Conservation (phyloP, 2,797 vertebrate species). For the Podargus strigoides region DNA sequence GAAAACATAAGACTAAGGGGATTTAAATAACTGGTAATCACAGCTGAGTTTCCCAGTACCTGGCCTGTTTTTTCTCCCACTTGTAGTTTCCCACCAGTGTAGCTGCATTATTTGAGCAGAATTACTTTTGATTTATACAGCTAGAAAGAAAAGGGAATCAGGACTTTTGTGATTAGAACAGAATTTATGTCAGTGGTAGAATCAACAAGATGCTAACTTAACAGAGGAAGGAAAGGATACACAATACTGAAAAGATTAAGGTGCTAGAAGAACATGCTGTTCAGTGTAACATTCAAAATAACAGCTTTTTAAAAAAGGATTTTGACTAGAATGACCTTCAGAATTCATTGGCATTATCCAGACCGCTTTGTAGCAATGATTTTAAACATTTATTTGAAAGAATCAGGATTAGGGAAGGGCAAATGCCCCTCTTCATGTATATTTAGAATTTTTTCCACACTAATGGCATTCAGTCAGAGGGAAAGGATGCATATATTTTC, state of each 20-base stretch:
- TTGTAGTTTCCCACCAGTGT: neutral
- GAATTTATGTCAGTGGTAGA: neutral
- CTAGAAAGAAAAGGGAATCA: neutral
- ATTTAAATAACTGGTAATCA: neutral
- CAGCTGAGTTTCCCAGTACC: neutral
- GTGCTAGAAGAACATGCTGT: neutral
- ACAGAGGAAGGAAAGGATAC: neutral
- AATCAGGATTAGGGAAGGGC: neutral
- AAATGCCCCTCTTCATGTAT: neutral
- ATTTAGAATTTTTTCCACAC: neutral
- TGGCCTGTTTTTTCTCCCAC: neutral
- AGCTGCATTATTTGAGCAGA: neutral
- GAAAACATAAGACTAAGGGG: neutral
- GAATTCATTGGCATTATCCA: neutral
- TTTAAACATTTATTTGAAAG: neutral
- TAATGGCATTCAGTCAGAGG: neutral
- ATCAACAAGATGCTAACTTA: neutral
- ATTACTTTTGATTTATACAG: constrained; percentile 1
- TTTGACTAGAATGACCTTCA: neutral
- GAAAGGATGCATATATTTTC: neutral
- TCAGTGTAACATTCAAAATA: neutral
- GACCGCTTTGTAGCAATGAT: neutral
- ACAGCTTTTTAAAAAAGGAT: neutral
- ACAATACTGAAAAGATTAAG: neutral
- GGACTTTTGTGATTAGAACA: neutral